Evolutionary conservation across 1,140 invertebrate species (phyloP), one percentile per base, ranked within the genome.

Genomic region (Drosophila arizonae): DNA sequence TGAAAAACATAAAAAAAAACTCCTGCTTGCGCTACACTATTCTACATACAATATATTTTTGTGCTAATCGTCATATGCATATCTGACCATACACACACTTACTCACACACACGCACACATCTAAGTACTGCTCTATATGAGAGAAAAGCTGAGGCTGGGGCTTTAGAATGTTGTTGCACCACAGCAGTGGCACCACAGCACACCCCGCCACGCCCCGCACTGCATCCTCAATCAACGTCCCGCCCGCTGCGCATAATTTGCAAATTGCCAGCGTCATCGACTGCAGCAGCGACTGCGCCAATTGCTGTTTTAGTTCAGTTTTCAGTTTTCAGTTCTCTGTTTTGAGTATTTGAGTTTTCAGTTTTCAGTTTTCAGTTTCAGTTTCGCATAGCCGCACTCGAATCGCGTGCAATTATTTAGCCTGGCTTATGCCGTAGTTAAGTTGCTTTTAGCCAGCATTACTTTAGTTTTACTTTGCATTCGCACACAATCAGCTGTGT

Each of bases 331-430:
- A 39, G 36, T 21, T 58, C 43, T 54, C 41, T 51, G 55, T 62
- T 66, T 46, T 76, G 66, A 71, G 62, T 58, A 61, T 57, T 43
- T 55, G 56, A 51, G 26, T 56, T 63, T 62, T 26, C n/a, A 57
- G 52, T 45, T 63, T 62, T 26, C n/a, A 57, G 52, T 45, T 4
- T 54, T 50, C 36, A 79, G 64, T 57, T 46, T 48, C 46, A 51
- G 55, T 62, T 66, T 46, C 79, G 66, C 63, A 81, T 76, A 62
- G 68, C 64, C 74, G 63, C 68, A 62, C 63, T 69, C 74, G 81
- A 72, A 88, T 87, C 84, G 84, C 84, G 84, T 87, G 84, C 84
- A 87, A 87, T 87, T 87, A 88, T 87, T 87, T 88, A 79, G 80
- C 64, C 79, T 81, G 81, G 57, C 66, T 79, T 67, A 61, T 61